Percentiles rank a stretch among this genome's conserved stretches.
These are phyloP conservation scores for Equus quagga DNA, from an alignment of 2,113 vertebrate species.

Conservation along the genomic window DNA sequence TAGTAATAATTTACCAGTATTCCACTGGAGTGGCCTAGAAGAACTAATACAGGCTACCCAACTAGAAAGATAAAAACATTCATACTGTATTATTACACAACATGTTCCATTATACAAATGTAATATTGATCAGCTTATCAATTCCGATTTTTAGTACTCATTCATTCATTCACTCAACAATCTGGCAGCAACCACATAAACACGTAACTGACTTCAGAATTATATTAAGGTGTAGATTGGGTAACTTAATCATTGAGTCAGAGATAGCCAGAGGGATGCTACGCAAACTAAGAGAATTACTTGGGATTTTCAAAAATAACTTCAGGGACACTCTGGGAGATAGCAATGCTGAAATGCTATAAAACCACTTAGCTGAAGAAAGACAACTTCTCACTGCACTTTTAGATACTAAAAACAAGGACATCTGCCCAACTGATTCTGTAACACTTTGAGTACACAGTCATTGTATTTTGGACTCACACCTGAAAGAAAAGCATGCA, in stretches of 20 bases:
- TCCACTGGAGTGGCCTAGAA: neutral
- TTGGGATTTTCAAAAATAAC: neutral
- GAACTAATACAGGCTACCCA: neutral
- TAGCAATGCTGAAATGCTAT: neutral
- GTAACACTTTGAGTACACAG: neutral
- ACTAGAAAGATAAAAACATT: neutral
- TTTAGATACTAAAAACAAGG: neutral
- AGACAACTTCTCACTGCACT: neutral
- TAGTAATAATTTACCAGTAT: neutral
- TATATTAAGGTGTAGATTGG: neutral
- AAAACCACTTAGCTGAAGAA: neutral
- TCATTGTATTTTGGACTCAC: neutral
- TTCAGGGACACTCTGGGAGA: neutral
- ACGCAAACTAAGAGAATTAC: neutral
- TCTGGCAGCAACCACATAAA: neutral
- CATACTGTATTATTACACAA: neutral
- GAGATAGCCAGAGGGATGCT: neutral
- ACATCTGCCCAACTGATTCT: neutral
- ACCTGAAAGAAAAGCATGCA: neutral
- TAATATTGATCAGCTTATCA: neutral
- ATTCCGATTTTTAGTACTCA: neutral
- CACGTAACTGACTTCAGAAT: neutral
- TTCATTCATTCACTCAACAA: neutral
- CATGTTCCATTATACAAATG: neutral
- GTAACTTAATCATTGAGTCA: neutral